Base-by-base conservation (phyloP, 2,888 invertebrate genomes). In the Deilephila porcellus region DNA sequence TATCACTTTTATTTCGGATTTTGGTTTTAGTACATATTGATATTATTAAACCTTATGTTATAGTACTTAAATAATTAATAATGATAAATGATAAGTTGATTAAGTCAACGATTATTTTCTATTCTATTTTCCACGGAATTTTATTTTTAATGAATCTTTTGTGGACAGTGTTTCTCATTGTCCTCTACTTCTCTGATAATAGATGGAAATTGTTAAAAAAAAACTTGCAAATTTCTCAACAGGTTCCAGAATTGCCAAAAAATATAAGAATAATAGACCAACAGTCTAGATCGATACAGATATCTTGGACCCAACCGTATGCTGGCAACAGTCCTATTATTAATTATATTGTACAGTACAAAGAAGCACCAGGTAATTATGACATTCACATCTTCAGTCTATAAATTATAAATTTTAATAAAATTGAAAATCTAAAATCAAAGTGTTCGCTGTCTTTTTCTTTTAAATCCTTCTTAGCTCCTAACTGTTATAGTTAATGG, bases 251-350 rank as follows among this genome's bases (percentile, higher is more conserved):
- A 90, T 97, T 97, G 88, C 98, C 98, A 4, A 97, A 97, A 86
- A 98, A 98, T 86, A 96, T 98, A 78, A 96, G 97, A 81, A 97
- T 98, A 71, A 96, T 97, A 83, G 98, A 98, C 79, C 97, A 97
- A 86, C 97, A 97, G 82, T 98, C 98, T 74, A 95, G 98, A 75
- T 96, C 97, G 37, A 96, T 98, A 77, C 97, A 97, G 83, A 95
- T 99, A 82, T 97, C 98, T 0, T 99, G 98, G 99, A 97, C 97
- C 52, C 97, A 97, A 80, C 98, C 98, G 14, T 98, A 98, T 86
- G 97, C 97, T 78, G 98, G 98, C 76, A 98, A 98, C 85, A 98
- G 98, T 88, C 97, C 98, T 37, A 97, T 99, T 78, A 97, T 97
- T 76, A 97, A 97, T 88, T 98, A 98, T 89, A 97, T 98, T 77